These are phyloP conservation scores for Eupeodes luniger DNA, from an alignment of 2,888 invertebrate genomes.

Conservation along the genomic window DNA sequence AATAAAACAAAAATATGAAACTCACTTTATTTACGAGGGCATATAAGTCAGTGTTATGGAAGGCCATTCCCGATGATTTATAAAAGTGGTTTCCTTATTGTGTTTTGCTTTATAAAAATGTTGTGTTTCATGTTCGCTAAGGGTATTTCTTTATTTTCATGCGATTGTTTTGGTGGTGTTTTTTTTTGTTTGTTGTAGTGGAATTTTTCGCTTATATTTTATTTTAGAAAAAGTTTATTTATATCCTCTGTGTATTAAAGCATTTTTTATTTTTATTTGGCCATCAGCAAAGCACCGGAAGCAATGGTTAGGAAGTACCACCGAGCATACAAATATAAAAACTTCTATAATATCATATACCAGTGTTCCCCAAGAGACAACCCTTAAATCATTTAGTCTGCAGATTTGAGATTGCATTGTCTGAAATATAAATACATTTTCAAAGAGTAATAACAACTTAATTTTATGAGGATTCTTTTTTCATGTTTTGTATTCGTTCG, in stretches of 20 bases:
- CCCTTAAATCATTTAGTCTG: conserved; percentile 30
- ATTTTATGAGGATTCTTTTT: conserved; percentile 5
- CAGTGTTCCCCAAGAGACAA: not conserved
- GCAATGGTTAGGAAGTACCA: not conserved
- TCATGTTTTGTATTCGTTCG: not conserved
- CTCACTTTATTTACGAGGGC: conserved; percentile 36
- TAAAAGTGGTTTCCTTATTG: conserved; percentile 41
- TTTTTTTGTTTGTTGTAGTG: not conserved
- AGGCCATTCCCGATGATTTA: conserved; percentile 47
- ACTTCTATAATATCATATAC: not conserved
- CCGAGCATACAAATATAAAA: no score
- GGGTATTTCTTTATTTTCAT: not conserved
- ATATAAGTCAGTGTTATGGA: conserved; percentile 42
- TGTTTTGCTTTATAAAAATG: conserved; percentile 22
- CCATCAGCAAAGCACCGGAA: not conserved
- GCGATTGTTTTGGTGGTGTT: not conserved
- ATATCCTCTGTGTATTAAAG: conserved; percentile 36
- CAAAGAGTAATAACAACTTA: conserved; percentile 35
- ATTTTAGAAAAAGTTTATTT: conserved; percentile 43
- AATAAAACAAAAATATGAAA: not conserved
- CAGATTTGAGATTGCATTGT: conserved; percentile 33
- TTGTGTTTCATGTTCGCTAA: conserved; percentile 20
- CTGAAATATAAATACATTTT: conserved; percentile 23
- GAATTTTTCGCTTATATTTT: conserved; percentile 13
- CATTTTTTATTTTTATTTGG: conserved; percentile 1